Percentiles rank a stretch among this genome's conserved stretches.
phyloP scores from a whole-genome alignment of 2,797 vertebrate species.

The Trichosurus vulpecula region DNA sequence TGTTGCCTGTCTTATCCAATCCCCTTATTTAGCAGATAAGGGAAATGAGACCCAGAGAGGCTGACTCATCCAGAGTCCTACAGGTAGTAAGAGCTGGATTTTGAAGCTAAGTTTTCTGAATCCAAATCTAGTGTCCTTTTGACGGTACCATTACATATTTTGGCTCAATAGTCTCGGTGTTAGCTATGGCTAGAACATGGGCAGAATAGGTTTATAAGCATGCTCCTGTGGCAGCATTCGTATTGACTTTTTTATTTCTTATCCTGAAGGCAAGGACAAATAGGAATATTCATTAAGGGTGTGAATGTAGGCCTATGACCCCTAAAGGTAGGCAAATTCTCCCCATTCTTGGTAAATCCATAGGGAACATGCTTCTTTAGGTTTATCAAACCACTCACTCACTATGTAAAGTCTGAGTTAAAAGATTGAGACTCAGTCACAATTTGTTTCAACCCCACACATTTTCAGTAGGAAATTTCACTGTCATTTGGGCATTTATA shows the following conservation, averaged over 20 bases:
- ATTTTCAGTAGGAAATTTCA: conserved; percentile 65
- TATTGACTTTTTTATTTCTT: not conserved
- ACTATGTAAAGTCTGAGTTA: conserved; percentile 26
- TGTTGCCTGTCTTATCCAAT: not conserved
- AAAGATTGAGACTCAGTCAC: conserved; percentile 66
- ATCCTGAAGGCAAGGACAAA: not conserved
- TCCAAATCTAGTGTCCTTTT: not conserved
- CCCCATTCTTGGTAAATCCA: conserved; percentile 52
- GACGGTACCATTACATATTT: not conserved
- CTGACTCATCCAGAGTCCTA: not conserved
- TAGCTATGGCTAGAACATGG: not conserved
- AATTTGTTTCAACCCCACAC: conserved; percentile 51
- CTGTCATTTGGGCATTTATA: conserved; percentile 59
- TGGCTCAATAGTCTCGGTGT: not conserved
- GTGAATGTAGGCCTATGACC: not conserved
- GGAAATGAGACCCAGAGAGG: not conserved
- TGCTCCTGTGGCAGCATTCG: not conserved
- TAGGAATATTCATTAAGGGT: not conserved
- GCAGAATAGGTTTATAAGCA: not conserved
- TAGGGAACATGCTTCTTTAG: conserved; percentile 54
- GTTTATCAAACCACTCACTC: conserved; percentile 51
- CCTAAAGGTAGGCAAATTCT: conserved; percentile 67
- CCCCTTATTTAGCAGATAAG: not conserved
- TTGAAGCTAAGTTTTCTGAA: not conserved
- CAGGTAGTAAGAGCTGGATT: not conserved